A percentile compares a stretch with the other conserved stretches of the same genome.
phyloP scores from a whole-genome alignment of 2,888 invertebrate genomes.

The Andrena bucephala region DNA sequence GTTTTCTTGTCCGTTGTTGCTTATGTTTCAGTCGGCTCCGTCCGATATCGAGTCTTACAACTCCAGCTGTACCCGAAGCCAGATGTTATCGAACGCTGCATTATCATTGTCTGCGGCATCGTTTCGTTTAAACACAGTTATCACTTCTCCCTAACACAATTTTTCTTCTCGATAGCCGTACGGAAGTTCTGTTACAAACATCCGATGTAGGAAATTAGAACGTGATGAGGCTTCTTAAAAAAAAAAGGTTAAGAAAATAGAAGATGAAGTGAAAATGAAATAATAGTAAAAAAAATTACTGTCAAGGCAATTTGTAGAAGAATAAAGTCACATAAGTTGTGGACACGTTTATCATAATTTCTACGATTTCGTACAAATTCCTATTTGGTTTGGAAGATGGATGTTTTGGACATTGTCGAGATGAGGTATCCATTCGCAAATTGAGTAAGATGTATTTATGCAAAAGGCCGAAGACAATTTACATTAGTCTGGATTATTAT shows the following conservation, averaged over 20 bases:
- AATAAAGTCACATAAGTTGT: too few relatives aligned
- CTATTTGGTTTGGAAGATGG: too few relatives aligned
- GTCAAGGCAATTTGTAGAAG: too few relatives aligned
- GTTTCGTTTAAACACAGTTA: constrained; percentile 41
- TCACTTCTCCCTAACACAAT: constrained; percentile 15
- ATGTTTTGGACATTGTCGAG: too few relatives aligned
- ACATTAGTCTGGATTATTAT: too few relatives aligned
- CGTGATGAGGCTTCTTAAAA: background rate
- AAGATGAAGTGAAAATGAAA: too few relatives aligned
- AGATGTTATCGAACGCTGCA: constrained; percentile 39
- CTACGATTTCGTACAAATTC: too few relatives aligned
- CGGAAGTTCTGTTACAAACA: background rate
- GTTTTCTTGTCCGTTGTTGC: constrained; percentile 46
- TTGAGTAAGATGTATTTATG: too few relatives aligned
- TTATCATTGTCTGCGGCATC: constrained; percentile 47
- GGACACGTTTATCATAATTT: too few relatives aligned
- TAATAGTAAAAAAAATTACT: too few relatives aligned
- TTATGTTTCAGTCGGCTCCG: constrained; percentile 41
- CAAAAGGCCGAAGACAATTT: too few relatives aligned
- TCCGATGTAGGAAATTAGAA: background rate
- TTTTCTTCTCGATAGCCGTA: background rate
- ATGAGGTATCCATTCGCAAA: too few relatives aligned
- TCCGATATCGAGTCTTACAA: constrained; percentile 37
- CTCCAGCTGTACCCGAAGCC: constrained; percentile 26
- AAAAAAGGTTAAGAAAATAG: background rate